Percentiles rank a stretch among this genome's conserved stretches.
Evolutionary conservation across 2,888 invertebrate species (phyloP).

Genomic region (Gymnoscelis rufifasciata): DNA sequence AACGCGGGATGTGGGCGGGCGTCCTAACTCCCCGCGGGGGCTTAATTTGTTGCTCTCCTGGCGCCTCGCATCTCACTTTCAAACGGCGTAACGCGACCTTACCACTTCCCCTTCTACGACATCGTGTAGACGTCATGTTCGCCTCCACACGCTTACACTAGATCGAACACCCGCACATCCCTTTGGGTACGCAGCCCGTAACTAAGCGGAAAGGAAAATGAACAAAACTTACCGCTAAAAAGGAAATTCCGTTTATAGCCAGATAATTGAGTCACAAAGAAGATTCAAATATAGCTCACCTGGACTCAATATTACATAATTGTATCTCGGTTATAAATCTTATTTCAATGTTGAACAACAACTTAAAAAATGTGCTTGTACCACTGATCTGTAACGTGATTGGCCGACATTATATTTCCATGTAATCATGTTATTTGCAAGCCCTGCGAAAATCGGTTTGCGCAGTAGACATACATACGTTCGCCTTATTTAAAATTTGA

Average conservation of each 20-base stretch:
- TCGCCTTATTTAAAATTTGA: conserved; percentile 57
- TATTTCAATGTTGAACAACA: too few species aligned
- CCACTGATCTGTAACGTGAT: too few species aligned
- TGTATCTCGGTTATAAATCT: too few species aligned
- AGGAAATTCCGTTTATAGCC: background rate
- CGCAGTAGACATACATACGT: conserved; percentile 38
- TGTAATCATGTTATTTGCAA: conserved; percentile 26
- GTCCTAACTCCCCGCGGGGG: conserved; percentile 64
- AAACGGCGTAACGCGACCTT: conserved; percentile 77
- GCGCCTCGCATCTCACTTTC: conserved; percentile 78
- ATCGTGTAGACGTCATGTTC: conserved; percentile 56
- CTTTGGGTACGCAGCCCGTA: conserved; percentile 1
- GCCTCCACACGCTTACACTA: conserved; percentile 38
- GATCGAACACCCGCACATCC: conserved; percentile 30
- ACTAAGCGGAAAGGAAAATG: conserved; percentile 1
- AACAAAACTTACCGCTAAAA: conserved; percentile 3
- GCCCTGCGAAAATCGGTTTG: conserved; percentile 37
- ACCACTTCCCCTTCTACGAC: conserved; percentile 61
- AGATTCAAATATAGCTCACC: background rate
- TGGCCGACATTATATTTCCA: conserved; percentile 30
- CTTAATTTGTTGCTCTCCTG: conserved; percentile 80
- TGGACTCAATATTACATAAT: too few species aligned
- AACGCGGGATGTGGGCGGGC: conserved; percentile 62
- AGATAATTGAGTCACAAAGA: background rate
- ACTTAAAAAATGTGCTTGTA: too few species aligned